These are phyloP conservation scores for Vulpes lagopus DNA, from an alignment of 2,113 vertebrate species.

Conservation along the genomic window DNA sequence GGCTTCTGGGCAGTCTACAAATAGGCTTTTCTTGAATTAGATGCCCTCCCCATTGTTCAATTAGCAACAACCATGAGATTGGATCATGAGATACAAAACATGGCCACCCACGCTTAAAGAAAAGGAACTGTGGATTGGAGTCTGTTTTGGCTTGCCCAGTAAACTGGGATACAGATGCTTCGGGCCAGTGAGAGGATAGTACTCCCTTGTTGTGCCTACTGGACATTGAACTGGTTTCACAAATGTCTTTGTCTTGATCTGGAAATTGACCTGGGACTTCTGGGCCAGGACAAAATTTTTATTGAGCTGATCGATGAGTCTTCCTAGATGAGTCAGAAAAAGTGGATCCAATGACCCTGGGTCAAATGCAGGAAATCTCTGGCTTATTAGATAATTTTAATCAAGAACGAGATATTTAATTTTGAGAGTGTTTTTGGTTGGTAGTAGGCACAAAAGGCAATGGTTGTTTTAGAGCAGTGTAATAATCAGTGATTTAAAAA, in stretches of 20 bases:
- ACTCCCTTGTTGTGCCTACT: neutral
- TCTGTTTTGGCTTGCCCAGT: neutral
- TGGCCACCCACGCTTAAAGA: neutral
- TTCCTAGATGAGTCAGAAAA: constrained; percentile 42
- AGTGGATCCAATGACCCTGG: neutral
- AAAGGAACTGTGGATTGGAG: neutral
- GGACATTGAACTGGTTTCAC: neutral
- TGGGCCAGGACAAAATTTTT: constrained; percentile 10
- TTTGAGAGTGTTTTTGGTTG: neutral
- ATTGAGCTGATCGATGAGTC: neutral
- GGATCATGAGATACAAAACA: constrained; percentile 40
- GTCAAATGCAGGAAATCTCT: constrained; percentile 1
- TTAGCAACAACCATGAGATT: neutral
- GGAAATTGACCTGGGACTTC: constrained; percentile 20
- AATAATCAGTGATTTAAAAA: constrained; percentile 33
- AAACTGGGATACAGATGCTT: neutral
- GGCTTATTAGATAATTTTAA: neutral
- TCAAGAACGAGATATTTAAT: neutral
- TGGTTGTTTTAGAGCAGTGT: neutral
- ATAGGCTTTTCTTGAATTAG: neutral
- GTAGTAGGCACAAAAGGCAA: neutral
- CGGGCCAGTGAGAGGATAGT: neutral
- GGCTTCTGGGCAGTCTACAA: neutral
- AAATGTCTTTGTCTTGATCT: neutral
- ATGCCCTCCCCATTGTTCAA: neutral